A percentile compares a stretch with the other conserved stretches of the same genome.
These are phyloP conservation scores for Suillia variegata DNA, from an alignment of 2,888 invertebrate genomes.

Conservation along the genomic window DNA sequence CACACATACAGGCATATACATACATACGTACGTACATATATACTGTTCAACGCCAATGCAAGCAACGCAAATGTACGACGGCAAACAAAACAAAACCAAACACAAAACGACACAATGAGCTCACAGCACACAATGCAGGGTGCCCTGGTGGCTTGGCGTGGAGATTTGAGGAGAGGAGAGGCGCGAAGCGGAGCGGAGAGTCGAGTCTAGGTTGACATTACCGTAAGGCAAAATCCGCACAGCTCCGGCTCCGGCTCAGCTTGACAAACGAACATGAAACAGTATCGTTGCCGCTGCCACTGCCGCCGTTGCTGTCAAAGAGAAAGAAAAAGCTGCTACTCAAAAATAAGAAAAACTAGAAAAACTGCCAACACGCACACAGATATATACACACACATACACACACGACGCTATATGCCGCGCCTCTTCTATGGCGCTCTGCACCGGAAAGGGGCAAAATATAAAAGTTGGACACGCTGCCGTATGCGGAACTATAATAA, in stretches of 20 bases:
- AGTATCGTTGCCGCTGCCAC: too few species aligned
- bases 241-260: not conserved
- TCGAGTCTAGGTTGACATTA: slow-evolving; percentile 24
- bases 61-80: slow-evolving; percentile 6
- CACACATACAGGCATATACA: slow-evolving; percentile 21
- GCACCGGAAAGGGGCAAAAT: slow-evolving; percentile 6
- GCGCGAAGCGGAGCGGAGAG: slow-evolving; percentile 9
- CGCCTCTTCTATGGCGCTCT: too few species aligned
- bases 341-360: slow-evolving; percentile 1
- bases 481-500: slow-evolving; percentile 22
- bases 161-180: not conserved
- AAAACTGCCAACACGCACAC: slow-evolving; percentile 10
- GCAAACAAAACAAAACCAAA: slow-evolving; percentile 14
- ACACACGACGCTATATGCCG: not conserved
- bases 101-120: slow-evolving; percentile 5
- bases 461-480: slow-evolving; percentile 13
- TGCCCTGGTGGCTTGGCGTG: too few species aligned
- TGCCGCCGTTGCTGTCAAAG: slow-evolving; percentile 13
- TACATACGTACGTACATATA: slow-evolving; percentile 1
- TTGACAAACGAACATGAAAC: slow-evolving; percentile 5
- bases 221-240: not conserved
- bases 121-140: too few species aligned
- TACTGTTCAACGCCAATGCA: slow-evolving; percentile 19
- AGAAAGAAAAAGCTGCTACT: slow-evolving; percentile 2
- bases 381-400: slow-evolving; percentile 12